Evolutionary conservation across 2,888 invertebrate species (phyloP).

Genomic region (Macrosoma leucophasiata): DNA sequence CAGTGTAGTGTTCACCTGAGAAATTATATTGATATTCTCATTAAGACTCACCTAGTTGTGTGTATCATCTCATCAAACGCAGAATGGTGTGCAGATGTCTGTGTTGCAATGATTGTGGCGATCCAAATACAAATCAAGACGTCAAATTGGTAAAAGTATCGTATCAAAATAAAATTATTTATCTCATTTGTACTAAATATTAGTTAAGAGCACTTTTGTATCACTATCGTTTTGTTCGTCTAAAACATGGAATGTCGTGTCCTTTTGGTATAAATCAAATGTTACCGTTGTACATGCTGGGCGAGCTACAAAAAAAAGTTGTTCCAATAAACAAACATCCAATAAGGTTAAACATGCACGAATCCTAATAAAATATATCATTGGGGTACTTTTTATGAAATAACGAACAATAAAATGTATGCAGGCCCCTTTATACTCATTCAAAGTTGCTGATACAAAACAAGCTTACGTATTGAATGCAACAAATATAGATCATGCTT

Average conservation of each 20-base stretch:
- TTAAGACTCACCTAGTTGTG: slow-evolving; percentile 52
- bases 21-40: not conserved
- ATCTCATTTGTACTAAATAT: slow-evolving; percentile 36
- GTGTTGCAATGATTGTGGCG: slow-evolving; percentile 21
- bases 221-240: slow-evolving; percentile 27
- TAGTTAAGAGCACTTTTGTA: slow-evolving; percentile 50
- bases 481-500: too few species aligned
- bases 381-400: slow-evolving; percentile 12
- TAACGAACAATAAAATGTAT: slow-evolving; percentile 16
- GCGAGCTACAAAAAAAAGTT: slow-evolving; percentile 16
- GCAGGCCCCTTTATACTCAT: slow-evolving; percentile 24
- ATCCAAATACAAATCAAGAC: slow-evolving; percentile 32
- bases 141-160: slow-evolving; percentile 22
- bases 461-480: too few species aligned
- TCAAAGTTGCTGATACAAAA: too few species aligned
- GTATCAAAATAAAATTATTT: slow-evolving; percentile 31
- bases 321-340: slow-evolving; percentile 19
- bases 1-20: too few species aligned
- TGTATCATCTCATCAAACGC: slow-evolving; percentile 61
- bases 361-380: slow-evolving; percentile 21
- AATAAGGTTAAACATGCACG: slow-evolving; percentile 19
- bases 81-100: slow-evolving; percentile 33
- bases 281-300: too few species aligned
- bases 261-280: slow-evolving; percentile 21
- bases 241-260: slow-evolving; percentile 14